Conservation (phyloP, 2,888 invertebrate genomes). For the Orthosia incerta region DNA sequence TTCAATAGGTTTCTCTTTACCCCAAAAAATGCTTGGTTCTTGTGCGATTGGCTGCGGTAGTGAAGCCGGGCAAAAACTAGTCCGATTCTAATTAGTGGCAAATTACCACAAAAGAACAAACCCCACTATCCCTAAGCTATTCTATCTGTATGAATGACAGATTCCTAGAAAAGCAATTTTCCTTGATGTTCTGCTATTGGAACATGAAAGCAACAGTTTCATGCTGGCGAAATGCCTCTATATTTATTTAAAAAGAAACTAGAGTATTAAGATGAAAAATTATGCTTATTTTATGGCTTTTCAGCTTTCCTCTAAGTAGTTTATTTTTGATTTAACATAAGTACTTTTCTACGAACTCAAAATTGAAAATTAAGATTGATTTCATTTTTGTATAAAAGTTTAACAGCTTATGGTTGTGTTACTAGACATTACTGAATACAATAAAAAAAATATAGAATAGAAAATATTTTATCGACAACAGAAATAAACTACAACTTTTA, state of each 20-base stretch:
- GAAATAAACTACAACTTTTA: slow-evolving; percentile 67
- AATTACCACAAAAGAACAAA: neutral
- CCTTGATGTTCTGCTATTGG: neutral
- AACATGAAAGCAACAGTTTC: slow-evolving; percentile 26
- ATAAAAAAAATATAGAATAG: no score
- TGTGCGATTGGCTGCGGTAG: no score
- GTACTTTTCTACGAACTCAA: no score
- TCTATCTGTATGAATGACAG: slow-evolving; percentile 10
- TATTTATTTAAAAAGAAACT: slow-evolving; percentile 24
- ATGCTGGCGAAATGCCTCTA: neutral
- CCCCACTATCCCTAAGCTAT: neutral
- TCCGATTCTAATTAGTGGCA: neutral
- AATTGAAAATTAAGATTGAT: no score
- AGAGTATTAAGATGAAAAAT: neutral
- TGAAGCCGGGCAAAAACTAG: neutral
- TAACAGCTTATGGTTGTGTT: neutral
- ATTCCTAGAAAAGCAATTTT: slow-evolving; percentile 12
- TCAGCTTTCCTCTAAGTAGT: no score
- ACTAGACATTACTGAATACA: no score
- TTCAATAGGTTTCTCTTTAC: no score
- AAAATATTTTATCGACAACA: no score
- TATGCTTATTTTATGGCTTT: neutral
- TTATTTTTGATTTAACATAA: no score
- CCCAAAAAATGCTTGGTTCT: no score
- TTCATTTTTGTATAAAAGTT: no score